Evolutionary conservation across 2,888 invertebrate genomes (phyloP), one percentile per base, ranked within the genome.

Genomic region (Macroteleia sp.): DNA sequence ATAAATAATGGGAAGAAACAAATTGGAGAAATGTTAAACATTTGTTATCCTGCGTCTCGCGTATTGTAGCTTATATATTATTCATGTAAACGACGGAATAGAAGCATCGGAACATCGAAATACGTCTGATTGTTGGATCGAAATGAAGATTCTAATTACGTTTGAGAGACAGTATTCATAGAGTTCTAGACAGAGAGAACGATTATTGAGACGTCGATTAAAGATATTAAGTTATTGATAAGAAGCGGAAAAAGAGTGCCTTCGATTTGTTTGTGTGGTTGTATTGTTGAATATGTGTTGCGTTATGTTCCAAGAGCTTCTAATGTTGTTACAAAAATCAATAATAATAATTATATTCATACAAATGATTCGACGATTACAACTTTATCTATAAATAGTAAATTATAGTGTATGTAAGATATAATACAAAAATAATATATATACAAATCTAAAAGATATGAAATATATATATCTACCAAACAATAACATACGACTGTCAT

Each of bases 181-280:
- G 59, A 48, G 62, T 39, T 52, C 14, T 56, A 61, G 62, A 32
- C 28, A 46, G 44, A 34, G 10, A 64, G 52, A 67, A 12, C 64
- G 16, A 64, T 61, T 66, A 67, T 81, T 80, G 78, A 81, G 83
- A 83, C 81, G 87, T 89, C 85, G 82, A 76, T 79, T 77, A 80
- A 80, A 80, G 80, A 85, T 83, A 85, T 86, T 88, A 86, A 89
- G 89, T 89, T 88, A 87, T 88, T 87, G 80, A 85, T 80, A 76
- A 80, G 78, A 81, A 76, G 64, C 54, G 70, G 70, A n/a, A 69
- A 81, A 83, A 85, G 91, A 90, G 91, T 91, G 91, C 91, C 91
- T 91, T 91, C 91, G 90, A 90, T 89, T 91, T 90, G 89, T 90
- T 90, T 89, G 87, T 83, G 88, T 91, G 85, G 86, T 90, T 89